Evolutionary conservation across 1,140 invertebrate genomes (phyloP).

Genomic region (Galleria mellonella): DNA sequence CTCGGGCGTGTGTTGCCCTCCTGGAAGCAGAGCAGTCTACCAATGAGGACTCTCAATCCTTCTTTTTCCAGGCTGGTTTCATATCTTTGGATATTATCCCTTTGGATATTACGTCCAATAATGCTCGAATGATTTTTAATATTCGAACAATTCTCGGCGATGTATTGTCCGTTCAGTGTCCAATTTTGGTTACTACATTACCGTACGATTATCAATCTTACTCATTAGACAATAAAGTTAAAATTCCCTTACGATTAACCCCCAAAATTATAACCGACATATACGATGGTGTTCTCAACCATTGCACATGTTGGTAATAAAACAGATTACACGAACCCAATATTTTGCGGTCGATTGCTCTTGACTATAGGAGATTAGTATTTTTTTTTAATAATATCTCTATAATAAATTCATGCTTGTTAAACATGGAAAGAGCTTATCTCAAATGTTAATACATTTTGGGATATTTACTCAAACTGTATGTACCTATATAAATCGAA

Average conservation of each 20-base stretch:
- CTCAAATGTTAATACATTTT: neutral
- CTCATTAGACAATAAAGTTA: neutral
- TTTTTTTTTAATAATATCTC: neutral
- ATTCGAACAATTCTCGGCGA: slow-evolving; percentile 48
- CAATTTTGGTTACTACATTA: slow-evolving; percentile 21
- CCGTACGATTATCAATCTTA: slow-evolving; percentile 9
- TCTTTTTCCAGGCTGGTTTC: no score
- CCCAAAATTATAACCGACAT: neutral
- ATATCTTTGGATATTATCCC: no score
- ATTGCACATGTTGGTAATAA: neutral
- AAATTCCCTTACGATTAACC: neutral
- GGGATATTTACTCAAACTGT: no score
- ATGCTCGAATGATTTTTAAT: slow-evolving; percentile 64
- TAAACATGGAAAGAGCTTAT: no score
- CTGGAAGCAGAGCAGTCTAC: no score
- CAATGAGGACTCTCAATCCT: no score
- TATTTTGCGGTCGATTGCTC: slow-evolving; percentile 2
- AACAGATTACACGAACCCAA: neutral
- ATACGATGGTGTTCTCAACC: slow-evolving; percentile 4
- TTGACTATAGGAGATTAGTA: neutral
- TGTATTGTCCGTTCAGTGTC: slow-evolving; percentile 37
- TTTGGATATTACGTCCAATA: no score
- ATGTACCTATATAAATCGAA: no score
- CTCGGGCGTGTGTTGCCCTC: no score
- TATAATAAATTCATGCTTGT: no score